Conservation (phyloP, 2,888 invertebrate genomes). For the Lithophane ornitopus region DNA sequence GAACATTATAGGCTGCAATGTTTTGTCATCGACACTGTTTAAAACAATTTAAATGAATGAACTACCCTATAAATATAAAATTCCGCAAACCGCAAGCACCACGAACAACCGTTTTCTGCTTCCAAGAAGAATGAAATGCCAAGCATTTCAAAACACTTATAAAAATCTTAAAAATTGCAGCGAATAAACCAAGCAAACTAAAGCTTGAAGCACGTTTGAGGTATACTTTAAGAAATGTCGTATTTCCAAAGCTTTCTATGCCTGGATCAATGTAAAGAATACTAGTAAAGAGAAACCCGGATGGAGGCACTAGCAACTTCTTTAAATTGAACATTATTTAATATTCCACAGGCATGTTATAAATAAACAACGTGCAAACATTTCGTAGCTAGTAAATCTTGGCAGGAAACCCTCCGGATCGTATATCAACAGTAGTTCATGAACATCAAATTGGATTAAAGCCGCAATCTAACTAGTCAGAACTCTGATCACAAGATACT, state of each 20-base stretch:
- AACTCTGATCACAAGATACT: conserved; percentile 75
- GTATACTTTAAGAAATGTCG: conserved; percentile 15
- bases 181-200: conserved; percentile 17
- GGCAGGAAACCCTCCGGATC: conserved; percentile 62
- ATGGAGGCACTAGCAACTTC: neutral
- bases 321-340: conserved; percentile 30
- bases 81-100: neutral
- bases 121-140: conserved; percentile 9
- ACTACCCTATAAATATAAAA: neutral
- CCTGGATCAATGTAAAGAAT: neutral
- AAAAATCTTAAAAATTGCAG: neutral
- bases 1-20: no score
- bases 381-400: conserved; percentile 65
- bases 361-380: conserved; percentile 56
- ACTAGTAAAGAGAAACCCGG: conserved; percentile 8
- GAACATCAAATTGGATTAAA: conserved; percentile 79
- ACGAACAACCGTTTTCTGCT: neutral
- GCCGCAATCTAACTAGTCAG: conserved; percentile 77
- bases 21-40: neutral
- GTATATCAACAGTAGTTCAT: conserved; percentile 75
- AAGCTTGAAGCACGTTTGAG: conserved; percentile 7
- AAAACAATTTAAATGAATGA: neutral
- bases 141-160: conserved; percentile 3
- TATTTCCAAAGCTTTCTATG: conserved; percentile 19
- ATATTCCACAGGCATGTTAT: conserved; percentile 18